Base-by-base conservation (phyloP, 1,140 invertebrate species). In the Ericerus pela region DNA sequence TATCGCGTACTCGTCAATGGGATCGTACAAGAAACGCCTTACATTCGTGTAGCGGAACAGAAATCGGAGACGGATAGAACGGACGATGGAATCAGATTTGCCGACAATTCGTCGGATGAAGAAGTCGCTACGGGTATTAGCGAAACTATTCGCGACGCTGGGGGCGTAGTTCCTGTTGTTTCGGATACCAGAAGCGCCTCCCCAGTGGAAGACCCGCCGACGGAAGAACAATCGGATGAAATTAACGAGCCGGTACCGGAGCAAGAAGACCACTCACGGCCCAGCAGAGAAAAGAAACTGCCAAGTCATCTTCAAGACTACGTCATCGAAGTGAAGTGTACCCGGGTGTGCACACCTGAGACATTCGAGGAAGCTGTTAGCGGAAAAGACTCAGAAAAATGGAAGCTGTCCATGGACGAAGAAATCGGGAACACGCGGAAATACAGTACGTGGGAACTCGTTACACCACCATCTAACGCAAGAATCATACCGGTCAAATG, bases 351-450 rank as follows among this genome's bases (percentile, higher is more conserved):
- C 26, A 24, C 47, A 20, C 57, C 8, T 62, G 62, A 54, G 54
- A 56, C 38, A 57, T 54, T 38, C 53, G 2, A 62, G 52, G 31
- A 66, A 63, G 54, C 64, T 61, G n/a, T 47, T 57, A 16, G 47
- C 55, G 36, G 59, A 66, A 12, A 6, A 3, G 22, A 24, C 5
- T 51, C 47, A 3, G 47, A 62, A 55, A 18, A 59, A 26, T 59
- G 58, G 58, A 56, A 31, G 26, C 29, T 4, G 60, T 18, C 57
- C 56, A 54, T 58, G 54, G 36, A 33, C 55, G 37, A 59, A 52
- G 51, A 65, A 63, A 38, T 59, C 54, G 14, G 57, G 62, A 26
- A 28, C 16, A 36, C 41, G 20, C 24, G 30, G 37, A 24, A 55
- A n/a, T 20, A 43, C 4, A 14, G 38, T 24, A 59, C 58, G 1